Conservation (phyloP, 1,140 invertebrate species). For the Pseudachorutes palmiensis region DNA sequence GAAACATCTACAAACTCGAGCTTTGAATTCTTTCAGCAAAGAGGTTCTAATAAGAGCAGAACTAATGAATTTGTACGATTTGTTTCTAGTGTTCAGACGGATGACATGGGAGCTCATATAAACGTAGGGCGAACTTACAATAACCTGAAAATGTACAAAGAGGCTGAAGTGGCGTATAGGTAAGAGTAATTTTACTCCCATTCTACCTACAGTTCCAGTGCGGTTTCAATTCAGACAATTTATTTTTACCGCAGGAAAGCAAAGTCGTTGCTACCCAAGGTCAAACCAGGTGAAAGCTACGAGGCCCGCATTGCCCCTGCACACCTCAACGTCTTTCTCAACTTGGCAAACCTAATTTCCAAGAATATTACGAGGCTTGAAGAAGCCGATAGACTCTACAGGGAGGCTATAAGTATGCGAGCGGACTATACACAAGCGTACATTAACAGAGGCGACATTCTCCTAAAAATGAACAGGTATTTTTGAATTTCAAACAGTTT, state of each 20-base stretch:
- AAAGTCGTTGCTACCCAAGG: constrained; percentile 79
- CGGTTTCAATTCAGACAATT: neutral
- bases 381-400: constrained; percentile 86
- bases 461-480: constrained; percentile 80
- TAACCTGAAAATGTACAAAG: constrained; percentile 78
- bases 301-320: constrained; percentile 91
- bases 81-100: constrained; percentile 68
- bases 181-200: constrained; percentile 37
- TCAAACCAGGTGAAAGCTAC: constrained; percentile 85
- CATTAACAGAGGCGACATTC: constrained; percentile 90
- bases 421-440: constrained; percentile 95
- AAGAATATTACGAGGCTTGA: constrained; percentile 82
- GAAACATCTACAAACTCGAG: too few relatives aligned
- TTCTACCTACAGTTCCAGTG: too few relatives aligned
- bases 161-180: constrained; percentile 86
- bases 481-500: neutral
- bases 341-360: constrained; percentile 88
- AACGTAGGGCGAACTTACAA: constrained; percentile 93
- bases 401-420: constrained; percentile 92
- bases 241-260: constrained; percentile 47
- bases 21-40: too few relatives aligned
- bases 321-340: constrained; percentile 91
- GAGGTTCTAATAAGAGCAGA: too few relatives aligned
- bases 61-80: constrained; percentile 13
- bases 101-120: constrained; percentile 93